Percentiles rank a stretch among this genome's conserved stretches.
These are phyloP conservation scores for Pomatostomus ruficeps DNA, from an alignment of 2,113 vertebrate species.

Conservation along the genomic window DNA sequence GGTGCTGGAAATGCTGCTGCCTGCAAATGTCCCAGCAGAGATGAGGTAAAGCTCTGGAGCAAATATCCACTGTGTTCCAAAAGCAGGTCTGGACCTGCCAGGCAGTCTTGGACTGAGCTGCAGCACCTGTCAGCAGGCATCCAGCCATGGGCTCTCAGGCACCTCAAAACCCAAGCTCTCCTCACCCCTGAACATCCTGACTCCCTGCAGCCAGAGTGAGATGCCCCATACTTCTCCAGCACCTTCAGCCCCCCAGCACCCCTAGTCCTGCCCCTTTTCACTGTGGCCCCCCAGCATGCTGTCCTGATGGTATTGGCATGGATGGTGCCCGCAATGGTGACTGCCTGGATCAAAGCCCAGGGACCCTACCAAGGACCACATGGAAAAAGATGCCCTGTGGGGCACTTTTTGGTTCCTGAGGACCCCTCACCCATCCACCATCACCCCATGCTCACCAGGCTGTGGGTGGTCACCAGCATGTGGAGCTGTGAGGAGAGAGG, in stretches of 20 bases:
- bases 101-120: neutral
- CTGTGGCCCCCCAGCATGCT: neutral
- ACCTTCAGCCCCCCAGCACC: neutral
- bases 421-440: too few species aligned
- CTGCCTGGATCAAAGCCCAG: neutral
- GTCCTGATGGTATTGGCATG: neutral
- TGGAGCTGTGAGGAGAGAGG: neutral
- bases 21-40: neutral
- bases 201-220: neutral
- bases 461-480: neutral
- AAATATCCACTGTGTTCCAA: neutral
- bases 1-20: neutral
- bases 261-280: neutral
- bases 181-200: neutral
- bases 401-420: neutral
- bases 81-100: neutral
- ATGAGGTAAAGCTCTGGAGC: neutral
- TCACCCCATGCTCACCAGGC: neutral
- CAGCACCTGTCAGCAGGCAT: neutral
- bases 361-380: neutral
- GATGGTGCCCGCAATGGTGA: neutral
- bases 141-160: rapidly evolving
- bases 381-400: neutral
- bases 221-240: neutral
- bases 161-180: neutral